Evolutionary conservation across 2,888 invertebrate species (phyloP).

Genomic region (Drosophila subsilvestris): DNA sequence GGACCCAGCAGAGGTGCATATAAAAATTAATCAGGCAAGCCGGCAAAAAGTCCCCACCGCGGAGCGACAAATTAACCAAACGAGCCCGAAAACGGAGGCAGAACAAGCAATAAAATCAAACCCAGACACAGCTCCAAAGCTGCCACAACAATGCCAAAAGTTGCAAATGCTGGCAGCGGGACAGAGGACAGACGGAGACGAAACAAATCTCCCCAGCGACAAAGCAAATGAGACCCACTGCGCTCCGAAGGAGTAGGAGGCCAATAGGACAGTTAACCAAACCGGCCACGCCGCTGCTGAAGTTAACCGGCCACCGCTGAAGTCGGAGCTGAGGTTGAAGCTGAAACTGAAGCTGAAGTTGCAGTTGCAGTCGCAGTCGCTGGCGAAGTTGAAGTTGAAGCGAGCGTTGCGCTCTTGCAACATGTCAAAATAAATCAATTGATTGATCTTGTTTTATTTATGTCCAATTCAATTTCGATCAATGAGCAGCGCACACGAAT

Average conservation of each 20-base stretch:
- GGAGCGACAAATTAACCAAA: slow-evolving; percentile 58
- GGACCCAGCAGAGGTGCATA: slow-evolving; percentile 31
- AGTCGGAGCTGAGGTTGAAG: slow-evolving; percentile 18
- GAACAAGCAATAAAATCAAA: slow-evolving; percentile 56
- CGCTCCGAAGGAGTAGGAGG: slow-evolving; percentile 46
- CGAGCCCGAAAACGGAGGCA: slow-evolving; percentile 39
- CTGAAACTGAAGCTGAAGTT: slow-evolving; percentile 35
- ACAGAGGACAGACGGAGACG: slow-evolving; percentile 21
- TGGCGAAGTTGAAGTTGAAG: slow-evolving; percentile 27
- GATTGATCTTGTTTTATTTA: slow-evolving; percentile 84
- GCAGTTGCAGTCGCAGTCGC: slow-evolving; percentile 20
- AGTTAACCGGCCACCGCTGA: slow-evolving; percentile 24
- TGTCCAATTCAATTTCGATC: slow-evolving; percentile 84
- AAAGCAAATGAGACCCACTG: slow-evolving; percentile 71
- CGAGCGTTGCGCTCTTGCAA: slow-evolving; percentile 74
- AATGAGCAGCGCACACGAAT: slow-evolving; percentile 81
- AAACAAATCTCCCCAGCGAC: slow-evolving; percentile 68
- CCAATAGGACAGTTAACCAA: slow-evolving; percentile 48
- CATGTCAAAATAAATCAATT: slow-evolving; percentile 85
- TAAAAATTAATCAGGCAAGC: slow-evolving; percentile 46
- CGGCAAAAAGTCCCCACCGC: slow-evolving; percentile 28
- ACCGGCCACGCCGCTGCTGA: slow-evolving; percentile 55
- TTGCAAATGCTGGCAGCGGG: slow-evolving; percentile 60
- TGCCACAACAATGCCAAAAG: slow-evolving; percentile 64
- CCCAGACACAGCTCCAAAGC: slow-evolving; percentile 24